Evolutionary conservation across 2,113 vertebrate species (phyloP), one percentile per base, ranked within the genome.

Genomic region (Corythaixoides concolor): DNA sequence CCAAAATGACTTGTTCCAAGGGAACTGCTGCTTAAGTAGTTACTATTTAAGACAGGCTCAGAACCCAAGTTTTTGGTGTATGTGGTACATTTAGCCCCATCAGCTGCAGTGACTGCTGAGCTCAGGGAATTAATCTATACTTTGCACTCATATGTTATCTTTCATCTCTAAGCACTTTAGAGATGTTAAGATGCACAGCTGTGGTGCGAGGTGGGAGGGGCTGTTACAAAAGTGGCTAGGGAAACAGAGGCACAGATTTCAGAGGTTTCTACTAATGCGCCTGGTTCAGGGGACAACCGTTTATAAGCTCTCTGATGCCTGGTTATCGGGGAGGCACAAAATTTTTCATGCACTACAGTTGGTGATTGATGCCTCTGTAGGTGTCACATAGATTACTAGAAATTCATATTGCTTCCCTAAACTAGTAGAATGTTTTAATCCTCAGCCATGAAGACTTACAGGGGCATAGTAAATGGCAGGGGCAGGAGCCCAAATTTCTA

Each of bases 171-270:
- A 95, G 89, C 90, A 79, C 78, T 93, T 96, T 17, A 88, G 87
- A 89, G 86, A 69, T 56, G 33, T 87, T 79, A 82, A 85, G 62
- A 82, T 58, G 52, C 78, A 23, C 58, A 66, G 35, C 66, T 95
- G 76, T 60, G 72, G 43, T 75, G 64, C 20, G 52, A 72, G 73
- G 39, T 74, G 52, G 76, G 73, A 81, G 75, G 80, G 15, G 49
- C 69, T 91, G 62, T 91, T 94, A 39, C 10, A 93, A 69, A 87
- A 26, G 53, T 66, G 78, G 17, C 83, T 82, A 35, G 80, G 80
- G 89, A 87, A 95, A 95, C 53, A 28, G 93, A 96, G 94, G 89
- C 94, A 96, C 59, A 45, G 89, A 66, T 92, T 90, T 93, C 20
- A 39, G 83, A 58, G 95, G 77, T 26, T 22, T 89, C 66, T 76